Percentiles rank a stretch among this genome's conserved stretches.
Evolutionary conservation across 2,797 vertebrate species (phyloP).

Genomic region (Pangasius macronema): DNA sequence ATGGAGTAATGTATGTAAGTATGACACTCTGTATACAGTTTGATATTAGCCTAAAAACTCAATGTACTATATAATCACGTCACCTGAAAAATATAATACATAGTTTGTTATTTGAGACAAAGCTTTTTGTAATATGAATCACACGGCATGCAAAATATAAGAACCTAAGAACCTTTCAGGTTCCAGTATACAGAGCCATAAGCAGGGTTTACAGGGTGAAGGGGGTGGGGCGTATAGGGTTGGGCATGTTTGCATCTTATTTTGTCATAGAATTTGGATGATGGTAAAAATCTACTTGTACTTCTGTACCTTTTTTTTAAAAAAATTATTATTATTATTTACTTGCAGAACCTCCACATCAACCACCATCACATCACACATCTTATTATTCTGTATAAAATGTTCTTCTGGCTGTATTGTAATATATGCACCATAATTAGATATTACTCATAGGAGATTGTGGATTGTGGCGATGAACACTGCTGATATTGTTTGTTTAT

Average conservation of each 20-base stretch:
- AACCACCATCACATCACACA: neutral
- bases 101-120: neutral
- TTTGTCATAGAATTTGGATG: neutral
- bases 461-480: neutral
- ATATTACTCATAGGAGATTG: neutral
- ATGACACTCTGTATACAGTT: neutral
- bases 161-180: neutral
- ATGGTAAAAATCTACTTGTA: neutral
- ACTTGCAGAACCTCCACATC: neutral
- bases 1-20: neutral
- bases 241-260: neutral
- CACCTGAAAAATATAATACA: neutral
- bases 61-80: neutral
- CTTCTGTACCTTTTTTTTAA: neutral
- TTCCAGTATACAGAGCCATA: neutral
- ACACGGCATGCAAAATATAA: too few species aligned
- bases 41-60: neutral
- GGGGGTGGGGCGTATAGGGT: neutral
- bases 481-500: constrained; percentile 8
- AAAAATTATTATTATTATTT: neutral
- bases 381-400: constrained; percentile 3
- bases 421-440: neutral
- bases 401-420: neutral
- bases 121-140: neutral
- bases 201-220: neutral